These are phyloP conservation scores for Myiopsitta monachus DNA, from an alignment of 2,113 vertebrate species.

Conservation along the genomic window DNA sequence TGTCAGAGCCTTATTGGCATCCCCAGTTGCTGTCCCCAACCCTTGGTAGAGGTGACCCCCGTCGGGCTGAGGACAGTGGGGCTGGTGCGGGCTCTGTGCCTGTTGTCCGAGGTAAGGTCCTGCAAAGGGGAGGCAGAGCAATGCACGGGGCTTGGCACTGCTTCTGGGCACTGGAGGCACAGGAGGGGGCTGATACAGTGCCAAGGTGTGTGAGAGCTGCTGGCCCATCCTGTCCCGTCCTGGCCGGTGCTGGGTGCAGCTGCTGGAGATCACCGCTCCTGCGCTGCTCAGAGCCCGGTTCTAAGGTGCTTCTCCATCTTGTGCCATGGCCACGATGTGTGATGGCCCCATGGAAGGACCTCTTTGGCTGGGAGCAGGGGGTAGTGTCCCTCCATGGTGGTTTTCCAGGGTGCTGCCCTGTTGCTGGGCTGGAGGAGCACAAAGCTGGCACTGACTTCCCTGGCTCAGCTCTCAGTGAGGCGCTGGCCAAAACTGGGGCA, in stretches of 20 bases:
- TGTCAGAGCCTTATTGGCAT: conserved; percentile 11
- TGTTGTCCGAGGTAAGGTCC: not conserved
- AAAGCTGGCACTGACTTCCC: not conserved
- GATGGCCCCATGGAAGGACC: not conserved
- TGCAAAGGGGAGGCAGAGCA: not conserved
- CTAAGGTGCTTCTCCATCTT: not conserved
- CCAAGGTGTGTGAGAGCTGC: not conserved
- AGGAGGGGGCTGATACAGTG: not conserved
- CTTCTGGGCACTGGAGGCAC: not conserved
- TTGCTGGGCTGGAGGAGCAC: rapidly evolving
- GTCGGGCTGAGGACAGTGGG: not conserved
- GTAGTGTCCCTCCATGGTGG: not conserved
- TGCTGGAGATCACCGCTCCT: not conserved
- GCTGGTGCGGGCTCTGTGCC: not conserved
- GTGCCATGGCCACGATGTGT: rapidly evolving
- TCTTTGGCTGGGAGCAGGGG: not conserved
- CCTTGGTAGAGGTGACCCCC: not conserved
- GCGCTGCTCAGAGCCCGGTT: not conserved
- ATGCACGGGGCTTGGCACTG: not conserved
- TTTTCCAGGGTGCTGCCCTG: not conserved
- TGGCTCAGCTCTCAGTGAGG: not conserved
- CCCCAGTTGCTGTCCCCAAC: conserved; percentile 22
- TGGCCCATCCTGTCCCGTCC: rapidly evolving
- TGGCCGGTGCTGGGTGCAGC: not conserved
- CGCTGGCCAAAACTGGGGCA: not conserved